These are phyloP conservation scores for Sakesphorus luctuosus DNA, from an alignment of 2,113 vertebrate genomes.

Conservation along the genomic window DNA sequence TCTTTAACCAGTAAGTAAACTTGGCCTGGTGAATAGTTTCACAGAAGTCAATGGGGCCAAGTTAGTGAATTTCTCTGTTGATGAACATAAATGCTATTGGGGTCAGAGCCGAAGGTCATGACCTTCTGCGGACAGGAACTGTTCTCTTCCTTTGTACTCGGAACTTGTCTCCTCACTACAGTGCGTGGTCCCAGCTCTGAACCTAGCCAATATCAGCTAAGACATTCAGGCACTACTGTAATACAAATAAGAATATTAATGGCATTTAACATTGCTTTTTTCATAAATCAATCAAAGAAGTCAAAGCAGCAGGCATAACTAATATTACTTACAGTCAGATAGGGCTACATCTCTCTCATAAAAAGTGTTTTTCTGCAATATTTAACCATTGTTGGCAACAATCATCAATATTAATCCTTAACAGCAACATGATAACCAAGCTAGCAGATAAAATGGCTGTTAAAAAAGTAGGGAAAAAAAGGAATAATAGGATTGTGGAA, in stretches of 20 bases:
- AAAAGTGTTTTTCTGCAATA: constrained; percentile 62
- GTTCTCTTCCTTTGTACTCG: not conserved
- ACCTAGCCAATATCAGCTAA: not conserved
- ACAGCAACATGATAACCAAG: constrained; percentile 74
- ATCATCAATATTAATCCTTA: constrained; percentile 77
- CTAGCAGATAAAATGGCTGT: constrained; percentile 79
- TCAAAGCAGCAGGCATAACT: constrained; percentile 46
- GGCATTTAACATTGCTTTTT: constrained; percentile 60
- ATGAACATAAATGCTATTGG: not conserved
- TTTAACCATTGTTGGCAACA: constrained; percentile 73
- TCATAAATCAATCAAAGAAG: constrained; percentile 54
- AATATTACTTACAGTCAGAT: constrained; percentile 59
- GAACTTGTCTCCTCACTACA: not conserved
- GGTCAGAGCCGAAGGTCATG: not conserved
- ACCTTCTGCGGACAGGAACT: not conserved
- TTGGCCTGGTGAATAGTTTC: not conserved
- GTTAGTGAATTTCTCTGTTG: not conserved
- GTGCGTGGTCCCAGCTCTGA: not conserved
- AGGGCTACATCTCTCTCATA: constrained; percentile 62
- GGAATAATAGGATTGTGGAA: constrained; percentile 73
- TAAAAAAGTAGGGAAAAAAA: constrained; percentile 75
- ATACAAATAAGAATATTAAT: constrained; percentile 35
- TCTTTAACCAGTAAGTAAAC: not conserved
- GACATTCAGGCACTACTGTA: not conserved
- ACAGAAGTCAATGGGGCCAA: not conserved